Conservation (phyloP, 1,140 invertebrate genomes). For the Cydia fagiglandana region DNA sequence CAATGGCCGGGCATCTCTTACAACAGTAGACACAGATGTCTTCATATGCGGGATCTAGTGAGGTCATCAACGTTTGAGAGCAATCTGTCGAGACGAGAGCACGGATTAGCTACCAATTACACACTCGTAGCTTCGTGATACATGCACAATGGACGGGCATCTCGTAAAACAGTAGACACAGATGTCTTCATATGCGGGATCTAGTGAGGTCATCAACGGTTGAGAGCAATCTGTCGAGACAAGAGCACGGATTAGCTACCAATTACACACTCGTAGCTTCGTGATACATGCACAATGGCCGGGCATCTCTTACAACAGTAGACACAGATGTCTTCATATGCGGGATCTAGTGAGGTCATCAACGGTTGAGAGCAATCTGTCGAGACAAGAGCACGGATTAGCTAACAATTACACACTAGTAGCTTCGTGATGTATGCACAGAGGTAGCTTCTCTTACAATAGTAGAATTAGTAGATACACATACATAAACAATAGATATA, state of each 20-base stretch:
- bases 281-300: background rate
- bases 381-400: constrained; percentile 23
- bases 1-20: background rate
- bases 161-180: background rate
- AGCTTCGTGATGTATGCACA: constrained; percentile 16
- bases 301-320: background rate
- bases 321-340: background rate
- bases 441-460: background rate
- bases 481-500: too few relatives aligned
- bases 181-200: background rate
- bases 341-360: background rate
- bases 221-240: constrained; percentile 17
- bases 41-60: background rate
- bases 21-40: background rate
- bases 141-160: background rate
- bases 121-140: constrained; percentile 17
- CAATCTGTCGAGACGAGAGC: constrained; percentile 15
- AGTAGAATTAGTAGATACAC: background rate
- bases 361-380: constrained; percentile 13
- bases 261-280: constrained; percentile 24
- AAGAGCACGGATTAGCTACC: constrained; percentile 19
- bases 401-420: constrained; percentile 25
- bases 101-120: constrained; percentile 24
- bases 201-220: background rate
- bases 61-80: background rate